phyloP scores from a whole-genome alignment of 2,888 invertebrate species.

The Noctua janthe region DNA sequence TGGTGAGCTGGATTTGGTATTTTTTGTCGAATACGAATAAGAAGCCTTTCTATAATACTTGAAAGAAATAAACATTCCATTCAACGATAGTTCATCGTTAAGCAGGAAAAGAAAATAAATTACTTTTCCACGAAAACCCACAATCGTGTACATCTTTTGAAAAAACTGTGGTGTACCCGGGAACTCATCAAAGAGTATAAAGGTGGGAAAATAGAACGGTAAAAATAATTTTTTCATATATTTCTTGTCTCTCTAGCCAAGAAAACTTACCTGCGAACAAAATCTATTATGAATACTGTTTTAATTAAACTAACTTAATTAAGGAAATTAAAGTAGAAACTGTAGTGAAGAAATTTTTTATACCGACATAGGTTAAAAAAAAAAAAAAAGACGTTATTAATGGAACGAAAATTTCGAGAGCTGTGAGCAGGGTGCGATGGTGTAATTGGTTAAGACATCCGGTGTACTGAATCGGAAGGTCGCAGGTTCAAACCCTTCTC shows the following conservation, averaged over 20 bases:
- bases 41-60: neutral
- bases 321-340: neutral
- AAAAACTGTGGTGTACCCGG: neutral
- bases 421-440: too few species aligned
- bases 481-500: too few species aligned
- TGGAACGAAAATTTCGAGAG: too few species aligned
- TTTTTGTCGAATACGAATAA: neutral
- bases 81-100: neutral
- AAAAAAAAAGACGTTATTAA: too few species aligned
- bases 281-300: neutral
- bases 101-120: neutral
- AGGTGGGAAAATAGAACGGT: neutral
- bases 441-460: too few species aligned
- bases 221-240: neutral
- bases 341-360: slow-evolving; percentile 3
- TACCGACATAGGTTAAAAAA: neutral
- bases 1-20: neutral
- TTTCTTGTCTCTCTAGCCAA: neutral
- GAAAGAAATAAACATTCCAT: neutral
- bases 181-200: neutral
- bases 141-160: neutral
- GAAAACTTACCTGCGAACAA: neutral
- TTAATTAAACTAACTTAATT: slow-evolving; percentile 24
- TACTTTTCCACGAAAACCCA: neutral
- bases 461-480: too few species aligned